Conservation (phyloP, 2,888 invertebrate species). For the Synanthedon vespiformis region DNA sequence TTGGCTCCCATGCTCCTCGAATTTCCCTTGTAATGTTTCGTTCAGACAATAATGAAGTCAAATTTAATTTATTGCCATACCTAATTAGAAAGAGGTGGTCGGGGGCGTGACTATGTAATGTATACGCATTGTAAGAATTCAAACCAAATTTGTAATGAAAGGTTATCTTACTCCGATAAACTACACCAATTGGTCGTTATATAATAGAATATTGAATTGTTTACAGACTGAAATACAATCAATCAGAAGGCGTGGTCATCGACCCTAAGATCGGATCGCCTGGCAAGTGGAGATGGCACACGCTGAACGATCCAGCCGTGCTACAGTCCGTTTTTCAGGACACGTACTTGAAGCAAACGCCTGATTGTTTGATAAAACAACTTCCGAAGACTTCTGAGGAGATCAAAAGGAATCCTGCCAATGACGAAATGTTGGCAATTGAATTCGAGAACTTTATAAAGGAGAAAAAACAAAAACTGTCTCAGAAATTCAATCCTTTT, state of each 20-base stretch:
- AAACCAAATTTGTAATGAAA: too few species aligned
- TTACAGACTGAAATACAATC: slow-evolving; percentile 40
- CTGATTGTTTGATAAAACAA: neutral
- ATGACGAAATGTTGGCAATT: slow-evolving; percentile 20
- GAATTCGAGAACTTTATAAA: slow-evolving; percentile 29
- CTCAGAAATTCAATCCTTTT: slow-evolving; percentile 27
- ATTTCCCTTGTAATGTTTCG: too few species aligned
- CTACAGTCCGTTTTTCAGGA: slow-evolving; percentile 22
- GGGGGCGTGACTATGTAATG: neutral
- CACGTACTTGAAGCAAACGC: slow-evolving; percentile 6
- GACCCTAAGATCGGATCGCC: slow-evolving; percentile 28
- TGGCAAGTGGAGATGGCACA: slow-evolving; percentile 40
- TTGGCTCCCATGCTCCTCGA: too few species aligned
- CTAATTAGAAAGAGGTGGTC: too few species aligned
- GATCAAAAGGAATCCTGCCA: slow-evolving; percentile 2
- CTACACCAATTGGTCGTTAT: neutral
- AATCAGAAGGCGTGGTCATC: slow-evolving; percentile 30
- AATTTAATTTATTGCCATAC: too few species aligned
- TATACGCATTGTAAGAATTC: neutral
- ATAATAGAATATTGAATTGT: neutral
- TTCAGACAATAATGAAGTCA: too few species aligned
- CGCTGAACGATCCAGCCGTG: slow-evolving; percentile 36
- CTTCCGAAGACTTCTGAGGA: neutral
- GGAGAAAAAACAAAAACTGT: slow-evolving; percentile 19
- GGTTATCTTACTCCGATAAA: neutral